These are phyloP conservation scores for Amphiura filiformis DNA, from an alignment of 35 echinoderm and acorn worm genomes.

Conservation along the genomic window DNA sequence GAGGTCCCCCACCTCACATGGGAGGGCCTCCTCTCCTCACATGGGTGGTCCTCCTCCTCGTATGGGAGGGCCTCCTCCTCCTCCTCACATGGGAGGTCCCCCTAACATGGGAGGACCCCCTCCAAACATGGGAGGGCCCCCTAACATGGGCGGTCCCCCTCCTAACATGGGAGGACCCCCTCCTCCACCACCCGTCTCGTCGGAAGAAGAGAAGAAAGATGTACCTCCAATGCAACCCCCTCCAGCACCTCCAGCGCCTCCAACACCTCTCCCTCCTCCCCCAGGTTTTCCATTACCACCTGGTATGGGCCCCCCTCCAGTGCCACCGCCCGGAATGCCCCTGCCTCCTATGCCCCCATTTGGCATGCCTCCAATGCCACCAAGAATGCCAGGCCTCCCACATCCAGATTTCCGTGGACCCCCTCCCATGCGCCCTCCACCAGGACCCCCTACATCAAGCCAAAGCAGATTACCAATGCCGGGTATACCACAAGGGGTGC, in stretches of 20 bases:
- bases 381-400: not conserved
- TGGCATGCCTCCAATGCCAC: slow-evolving; percentile 33
- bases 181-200: slow-evolving; percentile 13
- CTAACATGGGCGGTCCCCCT: too few species aligned
- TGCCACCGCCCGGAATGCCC: slow-evolving; percentile 56
- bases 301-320: slow-evolving; percentile 39
- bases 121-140: not conserved
- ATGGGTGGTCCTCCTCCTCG: slow-evolving; percentile 12
- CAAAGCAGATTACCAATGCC: not conserved
- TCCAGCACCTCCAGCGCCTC: slow-evolving; percentile 33
- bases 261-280: slow-evolving; percentile 20
- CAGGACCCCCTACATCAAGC: not conserved
- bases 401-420: not conserved
- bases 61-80: slow-evolving; percentile 19
- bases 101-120: too few species aligned
- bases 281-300: slow-evolving; percentile 48
- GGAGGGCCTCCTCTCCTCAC: slow-evolving; percentile 25
- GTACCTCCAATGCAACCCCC: slow-evolving; percentile 50
- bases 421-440: not conserved
- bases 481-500: not conserved
- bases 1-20: not conserved
- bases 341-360: slow-evolving; percentile 19
- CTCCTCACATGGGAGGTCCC: not conserved
- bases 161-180: slow-evolving; percentile 16
- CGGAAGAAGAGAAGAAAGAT: not conserved